phyloP scores from a whole-genome alignment of 37 sponge, comb jelly and placozoan species.

The Ephydatia muelleri region DNA sequence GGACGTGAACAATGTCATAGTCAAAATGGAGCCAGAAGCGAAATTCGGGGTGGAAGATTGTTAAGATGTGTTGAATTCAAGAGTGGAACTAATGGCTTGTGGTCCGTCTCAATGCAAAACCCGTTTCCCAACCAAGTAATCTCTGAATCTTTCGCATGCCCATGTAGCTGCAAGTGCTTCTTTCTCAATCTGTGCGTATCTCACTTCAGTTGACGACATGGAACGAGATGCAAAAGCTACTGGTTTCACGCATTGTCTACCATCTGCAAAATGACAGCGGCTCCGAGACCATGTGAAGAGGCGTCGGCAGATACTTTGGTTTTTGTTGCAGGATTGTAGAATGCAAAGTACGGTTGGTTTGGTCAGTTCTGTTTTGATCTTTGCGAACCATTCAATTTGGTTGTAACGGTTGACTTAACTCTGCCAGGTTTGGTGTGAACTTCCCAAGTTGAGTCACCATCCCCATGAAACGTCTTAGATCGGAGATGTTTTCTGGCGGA shows the following conservation, averaged over 20 bases:
- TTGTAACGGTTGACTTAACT: too few species aligned
- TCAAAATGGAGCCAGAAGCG: slow-evolving; percentile 32
- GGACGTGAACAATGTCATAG: slow-evolving; percentile 28
- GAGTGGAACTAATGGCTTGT: slow-evolving; percentile 57
- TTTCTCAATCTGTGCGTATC: slow-evolving; percentile 31
- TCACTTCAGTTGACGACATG: slow-evolving; percentile 1
- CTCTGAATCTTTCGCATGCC: slow-evolving; percentile 29
- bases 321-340: too few species aligned
- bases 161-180: slow-evolving; percentile 26
- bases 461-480: too few species aligned
- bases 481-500: too few species aligned
- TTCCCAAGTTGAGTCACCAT: too few species aligned
- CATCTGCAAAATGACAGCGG: slow-evolving; percentile 20
- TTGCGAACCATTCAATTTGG: too few species aligned
- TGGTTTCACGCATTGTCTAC: slow-evolving; percentile 11
- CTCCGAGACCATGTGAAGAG: neutral
- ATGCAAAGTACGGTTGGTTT: too few species aligned
- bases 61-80: slow-evolving; percentile 20
- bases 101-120: slow-evolving; percentile 42
- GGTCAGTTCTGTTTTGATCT: too few species aligned
- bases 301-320: slow-evolving; percentile 9
- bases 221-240: slow-evolving; percentile 29
- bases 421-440: too few species aligned
- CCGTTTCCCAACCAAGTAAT: slow-evolving; percentile 24
- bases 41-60: slow-evolving; percentile 32